Evolutionary conservation across 2,888 invertebrate species (phyloP).

Genomic region (Caenorhabditis sp.): DNA sequence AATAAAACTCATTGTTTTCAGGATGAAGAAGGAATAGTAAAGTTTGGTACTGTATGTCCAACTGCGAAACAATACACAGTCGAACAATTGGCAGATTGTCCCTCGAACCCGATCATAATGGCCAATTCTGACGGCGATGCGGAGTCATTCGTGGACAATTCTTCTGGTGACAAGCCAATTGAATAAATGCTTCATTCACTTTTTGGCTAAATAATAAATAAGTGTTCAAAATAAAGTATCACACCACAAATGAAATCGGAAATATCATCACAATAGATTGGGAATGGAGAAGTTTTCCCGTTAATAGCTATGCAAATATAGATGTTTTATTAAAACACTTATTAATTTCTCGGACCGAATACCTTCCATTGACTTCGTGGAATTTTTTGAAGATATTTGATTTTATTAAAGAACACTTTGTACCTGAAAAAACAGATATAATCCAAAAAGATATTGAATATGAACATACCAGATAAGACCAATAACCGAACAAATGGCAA

Average conservation of each 20-base stretch:
- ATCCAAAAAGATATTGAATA: too few species aligned
- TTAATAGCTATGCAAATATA: not conserved
- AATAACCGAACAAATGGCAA: conserved; percentile 62
- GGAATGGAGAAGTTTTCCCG: not conserved
- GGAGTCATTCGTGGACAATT: too few species aligned
- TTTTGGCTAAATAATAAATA: conserved; percentile 14
- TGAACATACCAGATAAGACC: conserved; percentile 65
- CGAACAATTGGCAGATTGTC: conserved; percentile 38
- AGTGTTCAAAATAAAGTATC: not conserved
- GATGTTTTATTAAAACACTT: not conserved
- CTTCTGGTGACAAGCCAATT: conserved; percentile 13
- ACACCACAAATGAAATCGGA: not conserved
- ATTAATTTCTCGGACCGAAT: conserved; percentile 37
- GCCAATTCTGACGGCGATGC: conserved; percentile 14
- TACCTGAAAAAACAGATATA: conserved; percentile 42
- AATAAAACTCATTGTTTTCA: conserved; percentile 35
- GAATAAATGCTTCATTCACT: conserved; percentile 1
- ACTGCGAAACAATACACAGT: conserved; percentile 31
- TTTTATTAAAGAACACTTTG: conserved; percentile 63
- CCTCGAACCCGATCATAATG: conserved; percentile 11
- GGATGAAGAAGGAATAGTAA: conserved; percentile 57
- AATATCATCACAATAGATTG: conserved; percentile 14
- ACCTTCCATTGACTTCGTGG: conserved; percentile 68
- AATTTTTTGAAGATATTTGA: conserved; percentile 68
- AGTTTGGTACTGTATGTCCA: conserved; percentile 52